phyloP scores from a whole-genome alignment of 2,797 vertebrate genomes.

The Pampus argenteus region DNA sequence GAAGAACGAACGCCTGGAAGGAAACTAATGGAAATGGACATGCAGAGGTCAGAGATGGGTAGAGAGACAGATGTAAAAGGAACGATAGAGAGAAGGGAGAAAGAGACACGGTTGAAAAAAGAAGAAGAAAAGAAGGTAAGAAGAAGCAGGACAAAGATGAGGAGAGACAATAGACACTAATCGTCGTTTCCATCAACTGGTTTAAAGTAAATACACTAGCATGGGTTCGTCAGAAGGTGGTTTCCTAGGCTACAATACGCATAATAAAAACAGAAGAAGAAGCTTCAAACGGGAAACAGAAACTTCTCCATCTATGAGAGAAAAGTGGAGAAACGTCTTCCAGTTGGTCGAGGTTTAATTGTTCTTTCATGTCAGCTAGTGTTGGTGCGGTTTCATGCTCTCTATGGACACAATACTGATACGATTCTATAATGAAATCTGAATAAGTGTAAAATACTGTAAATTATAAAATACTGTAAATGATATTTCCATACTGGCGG shows the following conservation, averaged over 20 bases:
- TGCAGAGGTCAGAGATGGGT: slow-evolving; percentile 25
- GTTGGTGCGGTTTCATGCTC: too few relatives aligned
- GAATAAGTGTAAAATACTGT: slow-evolving; percentile 11
- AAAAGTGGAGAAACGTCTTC: too few relatives aligned
- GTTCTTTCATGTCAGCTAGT: too few relatives aligned
- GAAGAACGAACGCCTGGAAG: slow-evolving; percentile 9
- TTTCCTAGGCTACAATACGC: too few relatives aligned
- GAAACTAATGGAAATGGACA: slow-evolving; percentile 34
- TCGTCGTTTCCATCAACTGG: too few relatives aligned
- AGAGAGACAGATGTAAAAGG: background rate
- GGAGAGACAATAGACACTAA: background rate
- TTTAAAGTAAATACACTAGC: too few relatives aligned
- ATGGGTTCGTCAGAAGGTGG: too few relatives aligned
- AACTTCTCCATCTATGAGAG: too few relatives aligned
- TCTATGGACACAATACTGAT: too few relatives aligned
- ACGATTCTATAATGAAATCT: background rate
- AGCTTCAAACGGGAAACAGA: too few relatives aligned
- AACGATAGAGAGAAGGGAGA: background rate
- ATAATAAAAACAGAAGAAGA: too few relatives aligned
- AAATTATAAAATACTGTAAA: slow-evolving; percentile 7
- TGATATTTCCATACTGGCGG: slow-evolving; percentile 15
- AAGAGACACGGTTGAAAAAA: background rate
- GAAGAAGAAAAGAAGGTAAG: background rate
- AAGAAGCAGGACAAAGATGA: background rate
- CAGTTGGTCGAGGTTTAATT: too few relatives aligned